Conservation (phyloP, 2,113 vertebrate genomes). For the Calyptommatus sinebrachiatus region DNA sequence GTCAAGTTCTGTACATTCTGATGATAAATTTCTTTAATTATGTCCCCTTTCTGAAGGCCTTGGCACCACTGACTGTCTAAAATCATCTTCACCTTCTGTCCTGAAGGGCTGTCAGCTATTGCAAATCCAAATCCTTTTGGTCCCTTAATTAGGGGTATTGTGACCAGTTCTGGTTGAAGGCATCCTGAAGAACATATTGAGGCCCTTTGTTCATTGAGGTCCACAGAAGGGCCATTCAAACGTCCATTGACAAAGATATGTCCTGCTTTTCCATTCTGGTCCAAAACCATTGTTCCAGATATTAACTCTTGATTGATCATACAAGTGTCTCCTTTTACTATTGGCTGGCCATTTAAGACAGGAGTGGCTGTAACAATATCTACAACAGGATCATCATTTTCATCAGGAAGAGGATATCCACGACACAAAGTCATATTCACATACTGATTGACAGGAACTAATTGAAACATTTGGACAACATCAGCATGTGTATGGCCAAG, state of each 20-base stretch:
- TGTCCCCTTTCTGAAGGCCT: slow-evolving; percentile 91
- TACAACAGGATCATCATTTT: slow-evolving; percentile 78
- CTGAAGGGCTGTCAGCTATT: slow-evolving; percentile 92
- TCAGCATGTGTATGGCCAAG: slow-evolving; percentile 97
- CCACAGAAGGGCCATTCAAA: slow-evolving; percentile 71
- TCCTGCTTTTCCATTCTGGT: slow-evolving; percentile 75
- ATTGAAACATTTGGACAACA: slow-evolving; percentile 98
- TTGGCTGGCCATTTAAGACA: slow-evolving; percentile 73
- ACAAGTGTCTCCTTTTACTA: slow-evolving; percentile 72
- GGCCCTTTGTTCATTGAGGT: slow-evolving; percentile 69
- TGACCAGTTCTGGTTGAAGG: slow-evolving; percentile 90
- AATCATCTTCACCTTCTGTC: slow-evolving; percentile 99
- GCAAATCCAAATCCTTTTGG: slow-evolving; percentile 96
- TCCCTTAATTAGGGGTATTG: slow-evolving; percentile 89
- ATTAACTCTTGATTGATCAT: slow-evolving; percentile 76
- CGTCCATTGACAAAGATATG: slow-evolving; percentile 77
- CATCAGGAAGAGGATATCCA: slow-evolving; percentile 94
- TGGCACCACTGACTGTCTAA: slow-evolving; percentile 97
- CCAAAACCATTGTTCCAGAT: slow-evolving; percentile 65
- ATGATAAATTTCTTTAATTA: slow-evolving; percentile 95
- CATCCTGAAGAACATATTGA: slow-evolving; percentile 78
- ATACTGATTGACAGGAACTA: slow-evolving; percentile 90
- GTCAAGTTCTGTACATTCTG: slow-evolving; percentile 93
- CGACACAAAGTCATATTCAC: slow-evolving; percentile 94
- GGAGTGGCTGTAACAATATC: slow-evolving; percentile 79